A percentile compares a stretch with the other conserved stretches of the same genome.
Conservation (phyloP, 1,140 invertebrate species). For the Campoletis sonorensis region DNA sequence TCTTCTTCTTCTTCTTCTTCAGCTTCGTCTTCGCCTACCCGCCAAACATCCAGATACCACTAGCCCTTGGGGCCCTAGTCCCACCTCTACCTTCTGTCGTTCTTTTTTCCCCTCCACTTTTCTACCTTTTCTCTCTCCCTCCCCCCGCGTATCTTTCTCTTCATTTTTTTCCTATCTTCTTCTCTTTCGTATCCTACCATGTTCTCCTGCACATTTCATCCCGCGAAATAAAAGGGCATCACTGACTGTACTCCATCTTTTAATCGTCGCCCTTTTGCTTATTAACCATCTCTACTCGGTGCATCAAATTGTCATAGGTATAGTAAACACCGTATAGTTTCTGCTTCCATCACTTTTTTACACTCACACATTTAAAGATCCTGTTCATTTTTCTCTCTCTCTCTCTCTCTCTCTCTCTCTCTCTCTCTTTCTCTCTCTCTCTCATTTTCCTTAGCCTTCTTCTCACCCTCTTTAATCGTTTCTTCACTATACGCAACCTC, state of each 20-base stretch:
- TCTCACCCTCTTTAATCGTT: slow-evolving; percentile 44
- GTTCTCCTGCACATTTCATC: background rate
- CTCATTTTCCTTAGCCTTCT: slow-evolving; percentile 50
- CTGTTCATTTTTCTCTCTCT: slow-evolving; percentile 16
- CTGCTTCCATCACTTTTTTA: slow-evolving; percentile 29
- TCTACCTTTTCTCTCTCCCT: background rate
- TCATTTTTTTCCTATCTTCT: background rate
- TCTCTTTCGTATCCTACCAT: background rate
- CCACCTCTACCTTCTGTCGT: slow-evolving; percentile 40
- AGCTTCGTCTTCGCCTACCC: slow-evolving; percentile 52
- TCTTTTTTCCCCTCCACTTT: slow-evolving; percentile 23
- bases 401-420: slow-evolving; percentile 47
- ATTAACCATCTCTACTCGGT: background rate
- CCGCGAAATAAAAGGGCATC: background rate
- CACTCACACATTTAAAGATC: background rate
- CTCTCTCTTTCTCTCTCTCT: slow-evolving; percentile 47
- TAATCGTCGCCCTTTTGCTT: background rate
- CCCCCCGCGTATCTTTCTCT: background rate
- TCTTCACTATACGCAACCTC: slow-evolving; percentile 10
- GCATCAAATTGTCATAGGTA: slow-evolving; percentile 35
- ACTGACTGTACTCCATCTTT: background rate
- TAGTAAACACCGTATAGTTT: slow-evolving; percentile 36
- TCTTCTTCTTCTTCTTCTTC: slow-evolving; percentile 50
- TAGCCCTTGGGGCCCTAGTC: slow-evolving; percentile 58
- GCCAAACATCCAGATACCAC: slow-evolving; percentile 58